phyloP scores from a whole-genome alignment of 2,888 invertebrate species.

The Lasioglossum oenotherae region DNA sequence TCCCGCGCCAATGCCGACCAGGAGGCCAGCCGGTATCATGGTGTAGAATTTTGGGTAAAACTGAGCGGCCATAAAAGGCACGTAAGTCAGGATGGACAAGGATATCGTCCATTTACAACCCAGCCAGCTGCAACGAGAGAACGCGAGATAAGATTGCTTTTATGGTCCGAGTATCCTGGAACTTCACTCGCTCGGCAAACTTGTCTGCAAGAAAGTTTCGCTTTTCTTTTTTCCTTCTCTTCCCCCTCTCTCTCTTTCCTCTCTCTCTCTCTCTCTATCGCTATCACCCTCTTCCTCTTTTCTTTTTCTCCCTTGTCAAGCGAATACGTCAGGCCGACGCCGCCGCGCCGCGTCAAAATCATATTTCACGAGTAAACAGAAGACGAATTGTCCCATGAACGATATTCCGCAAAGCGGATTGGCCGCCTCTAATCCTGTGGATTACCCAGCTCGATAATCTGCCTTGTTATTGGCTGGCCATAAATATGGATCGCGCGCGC shows the following conservation, averaged over 20 bases:
- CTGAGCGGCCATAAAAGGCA: constrained; percentile 96
- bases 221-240: neutral
- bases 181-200: neutral
- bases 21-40: constrained; percentile 92
- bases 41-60: constrained; percentile 95
- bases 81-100: constrained; percentile 93
- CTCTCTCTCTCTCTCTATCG: neutral
- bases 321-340: neutral
- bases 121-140: constrained; percentile 88
- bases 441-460: neutral
- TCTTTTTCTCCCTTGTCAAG: neutral
- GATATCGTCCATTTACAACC: constrained; percentile 97
- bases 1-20: constrained; percentile 95
- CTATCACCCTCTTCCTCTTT: neutral
- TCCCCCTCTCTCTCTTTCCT: neutral
- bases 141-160: constrained; percentile 15
- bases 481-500: constrained; percentile 4
- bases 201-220: neutral
- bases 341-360: neutral
- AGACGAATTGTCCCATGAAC: neutral
- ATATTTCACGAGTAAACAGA: neutral
- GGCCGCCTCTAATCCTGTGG: neutral
- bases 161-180: neutral
- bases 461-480: neutral
- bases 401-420: constrained; percentile 10